Base-by-base conservation (phyloP, 1,140 invertebrate genomes). In the Coptotermes formosanus region DNA sequence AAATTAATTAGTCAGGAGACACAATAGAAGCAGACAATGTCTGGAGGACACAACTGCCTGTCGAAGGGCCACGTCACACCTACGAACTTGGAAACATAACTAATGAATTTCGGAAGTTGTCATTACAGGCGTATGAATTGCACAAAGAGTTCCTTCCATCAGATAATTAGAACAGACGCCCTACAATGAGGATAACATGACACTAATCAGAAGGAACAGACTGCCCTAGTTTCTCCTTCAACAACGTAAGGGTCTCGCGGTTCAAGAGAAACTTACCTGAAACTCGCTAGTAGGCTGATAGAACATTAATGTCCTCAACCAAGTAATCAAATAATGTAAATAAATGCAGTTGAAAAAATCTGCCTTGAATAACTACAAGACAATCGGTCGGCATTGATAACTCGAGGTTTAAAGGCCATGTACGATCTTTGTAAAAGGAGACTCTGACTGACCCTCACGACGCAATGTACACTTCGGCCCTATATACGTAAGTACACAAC, bases 61-160 rank as follows among this genome's bases (percentile, higher is more conserved):
- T 55, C 4, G 52, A 21, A 55, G 9, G 11, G 11, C 19, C 7
- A 75, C 64, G 3, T 11, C 64, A 75, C 30, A 30, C 64, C 4
- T 25, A 75, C 30, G 64, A 75, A 7, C 59, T 1, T 23, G 59
- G 21, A 64, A 8, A 1, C 59, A n/a, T 23, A 64, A 30, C 25
- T 55, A 21, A 55, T 55, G 64, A 75, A 25, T 75, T 75, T 3
- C n/a, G 8, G 64, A 12, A 75, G 64, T 75, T n/a, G 64, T 75
- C 25, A 75, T 75, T 30, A 75, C 64, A n/a, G 14, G n/a, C 64
- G 30, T 75, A 75, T 75, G 8, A 30, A 75, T 30, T 75, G 25
- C 64, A 75, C 64, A 75, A 75, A 75, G 64, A n/a, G 11, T 75
- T 75, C n/a, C 64, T 75, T 75, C 64, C 64, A 8, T 75, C n/a